Base-by-base conservation (phyloP, 2,113 vertebrate species). In the Microcebus griseorufus region DNA sequence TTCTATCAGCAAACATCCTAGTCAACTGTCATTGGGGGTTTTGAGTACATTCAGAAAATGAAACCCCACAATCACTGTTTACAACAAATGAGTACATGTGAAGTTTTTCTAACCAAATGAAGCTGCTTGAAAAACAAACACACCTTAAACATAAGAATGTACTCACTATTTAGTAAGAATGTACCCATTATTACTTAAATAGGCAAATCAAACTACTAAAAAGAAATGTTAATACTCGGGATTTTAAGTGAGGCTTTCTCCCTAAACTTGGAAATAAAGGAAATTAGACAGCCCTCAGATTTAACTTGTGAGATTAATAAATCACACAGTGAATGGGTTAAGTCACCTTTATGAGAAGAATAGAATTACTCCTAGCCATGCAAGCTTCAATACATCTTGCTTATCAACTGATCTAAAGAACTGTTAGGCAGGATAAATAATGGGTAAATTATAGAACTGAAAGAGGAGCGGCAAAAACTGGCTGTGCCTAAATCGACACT, bases 91-190 rank as follows among this genome's bases (percentile, higher is more conserved):
- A 94, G 86, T 89, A 96, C 53, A 45, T 3, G 42, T 39, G 9
- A 80, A 65, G 82, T 82, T 83, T 95, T 96, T 83, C 86, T 96
- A 96, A 95, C 45, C n/a, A 81, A 95, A 42, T 82, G 29, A 96
- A 94, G 32, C 58, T 90, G 67, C 87, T 90, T 90, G 72, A 95
- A 95, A 97, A 95, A 90, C 48, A 88, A 78, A 94, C 39, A 82
- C 34, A 76, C 58, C 34, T 76, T 91, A 58, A 93, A 94, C 92
- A 75, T 16, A 78, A 51, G 22, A 95, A 86, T 72, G 80, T 81
- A 94, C 91, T 97, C 89, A 87, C 83, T 51, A 93, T 12, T 79
- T 42, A 69, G 51, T 70, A 80, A 87, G 37, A 83, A 67, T 85
- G 81, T 64, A 70, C 51, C 76, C n/a, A 3, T 65, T 67, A 76